A percentile compares a stretch with the other conserved stretches of the same genome.
Evolutionary conservation across 1,140 invertebrate species (phyloP).

Genomic region (Drosophila repletoides): DNA sequence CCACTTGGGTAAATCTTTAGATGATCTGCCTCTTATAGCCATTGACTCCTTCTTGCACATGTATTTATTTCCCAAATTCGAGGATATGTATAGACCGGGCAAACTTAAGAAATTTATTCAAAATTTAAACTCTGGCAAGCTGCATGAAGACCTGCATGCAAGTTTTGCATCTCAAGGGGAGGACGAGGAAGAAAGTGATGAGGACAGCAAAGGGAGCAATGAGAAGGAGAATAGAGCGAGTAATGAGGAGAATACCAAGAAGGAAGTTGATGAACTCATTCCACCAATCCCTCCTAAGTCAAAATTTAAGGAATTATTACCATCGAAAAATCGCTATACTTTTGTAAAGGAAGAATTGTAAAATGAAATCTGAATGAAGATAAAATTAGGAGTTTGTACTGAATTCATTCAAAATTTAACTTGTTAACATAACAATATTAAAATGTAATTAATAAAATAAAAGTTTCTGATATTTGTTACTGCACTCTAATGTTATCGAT

Average conservation of each 20-base stretch:
- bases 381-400: neutral
- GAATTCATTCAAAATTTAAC: no score
- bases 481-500: no score
- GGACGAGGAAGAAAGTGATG: neutral
- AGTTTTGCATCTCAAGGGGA: no score
- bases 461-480: no score
- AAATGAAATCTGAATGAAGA: neutral
- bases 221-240: neutral
- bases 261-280: no score
- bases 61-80: constrained; percentile 37
- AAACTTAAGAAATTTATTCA: constrained; percentile 36
- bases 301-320: constrained; percentile 49
- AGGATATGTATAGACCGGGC: constrained; percentile 44
- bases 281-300: constrained; percentile 18
- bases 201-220: neutral
- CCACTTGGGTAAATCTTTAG: constrained; percentile 35
- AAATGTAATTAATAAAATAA: no score
- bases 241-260: neutral
- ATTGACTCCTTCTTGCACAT: constrained; percentile 56
- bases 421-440: no score
- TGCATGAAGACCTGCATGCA: no score
- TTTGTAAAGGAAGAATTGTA: constrained; percentile 49
- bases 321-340: constrained; percentile 54
- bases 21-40: constrained; percentile 46
- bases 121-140: constrained; percentile 10